A percentile compares a stretch with the other conserved stretches of the same genome.
Conservation (phyloP, 2,113 vertebrate species). For the Tichodroma muraria region DNA sequence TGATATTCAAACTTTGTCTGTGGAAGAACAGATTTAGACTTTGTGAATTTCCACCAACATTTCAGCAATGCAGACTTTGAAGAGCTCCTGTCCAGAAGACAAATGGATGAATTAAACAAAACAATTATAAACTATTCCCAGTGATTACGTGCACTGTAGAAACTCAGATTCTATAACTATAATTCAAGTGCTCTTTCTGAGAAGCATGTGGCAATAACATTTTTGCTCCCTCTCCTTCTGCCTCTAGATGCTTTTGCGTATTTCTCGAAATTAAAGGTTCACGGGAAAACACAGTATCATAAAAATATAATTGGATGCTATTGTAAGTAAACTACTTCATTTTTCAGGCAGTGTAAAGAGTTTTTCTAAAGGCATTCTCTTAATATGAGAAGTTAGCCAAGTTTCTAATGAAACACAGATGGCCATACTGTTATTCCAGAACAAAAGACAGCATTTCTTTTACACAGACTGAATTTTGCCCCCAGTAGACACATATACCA, state of each 20-base stretch:
- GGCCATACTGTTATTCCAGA: background rate
- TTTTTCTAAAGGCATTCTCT: background rate
- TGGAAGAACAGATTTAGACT: constrained; percentile 36
- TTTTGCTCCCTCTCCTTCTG: background rate
- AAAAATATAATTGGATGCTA: background rate
- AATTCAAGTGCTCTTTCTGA: background rate
- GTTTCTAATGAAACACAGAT: background rate
- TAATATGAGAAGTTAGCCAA: background rate
- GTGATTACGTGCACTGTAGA: background rate
- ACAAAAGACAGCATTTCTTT: background rate
- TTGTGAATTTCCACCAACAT: background rate
- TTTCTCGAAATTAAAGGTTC: background rate
- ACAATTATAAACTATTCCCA: background rate
- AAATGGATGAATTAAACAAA: background rate
- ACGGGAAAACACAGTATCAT: background rate
- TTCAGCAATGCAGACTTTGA: background rate
- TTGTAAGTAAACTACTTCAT: background rate
- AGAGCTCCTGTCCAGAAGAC: background rate
- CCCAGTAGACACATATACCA: background rate
- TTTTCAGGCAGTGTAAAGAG: background rate
- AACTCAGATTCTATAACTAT: background rate
- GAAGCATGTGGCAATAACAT: background rate
- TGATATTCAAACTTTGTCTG: constrained; percentile 78
- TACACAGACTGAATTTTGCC: background rate
- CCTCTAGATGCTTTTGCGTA: background rate